phyloP scores from a whole-genome alignment of 2,888 invertebrate genomes.

The Proisotoma minuta region DNA sequence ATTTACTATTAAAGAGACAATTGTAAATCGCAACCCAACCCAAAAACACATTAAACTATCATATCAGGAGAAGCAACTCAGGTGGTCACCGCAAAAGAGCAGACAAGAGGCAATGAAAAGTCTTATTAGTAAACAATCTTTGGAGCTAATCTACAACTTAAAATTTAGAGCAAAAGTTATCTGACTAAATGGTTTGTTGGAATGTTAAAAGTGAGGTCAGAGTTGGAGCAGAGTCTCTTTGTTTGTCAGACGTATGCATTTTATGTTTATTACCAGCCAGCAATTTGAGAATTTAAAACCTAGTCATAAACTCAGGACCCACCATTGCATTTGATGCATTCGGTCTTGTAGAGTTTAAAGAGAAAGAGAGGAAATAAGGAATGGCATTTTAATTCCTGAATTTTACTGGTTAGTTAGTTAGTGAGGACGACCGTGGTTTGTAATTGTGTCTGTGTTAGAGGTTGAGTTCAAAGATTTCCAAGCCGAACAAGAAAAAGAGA shows the following conservation, averaged over 20 bases:
- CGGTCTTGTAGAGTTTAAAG: background rate
- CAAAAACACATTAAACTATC: background rate
- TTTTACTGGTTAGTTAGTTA: no score
- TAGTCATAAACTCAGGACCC: constrained; percentile 8
- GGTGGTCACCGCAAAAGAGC: background rate
- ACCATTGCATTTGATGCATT: background rate
- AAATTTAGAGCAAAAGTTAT: background rate
- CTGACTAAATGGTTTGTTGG: background rate
- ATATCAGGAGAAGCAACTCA: background rate
- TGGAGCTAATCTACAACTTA: background rate
- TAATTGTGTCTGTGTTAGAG: no score
- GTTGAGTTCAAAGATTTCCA: no score
- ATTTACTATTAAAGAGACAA: background rate
- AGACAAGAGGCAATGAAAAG: background rate
- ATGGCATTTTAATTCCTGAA: no score
- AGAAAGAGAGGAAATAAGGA: background rate
- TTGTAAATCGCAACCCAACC: background rate
- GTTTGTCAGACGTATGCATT: background rate
- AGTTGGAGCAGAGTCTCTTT: background rate
- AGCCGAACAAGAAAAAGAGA: no score
- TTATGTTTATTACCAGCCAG: constrained; percentile 14
- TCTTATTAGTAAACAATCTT: constrained; percentile 3
- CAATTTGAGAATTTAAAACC: constrained; percentile 16
- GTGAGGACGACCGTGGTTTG: no score
- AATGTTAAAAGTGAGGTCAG: background rate